phyloP scores from a whole-genome alignment of 1,140 invertebrate genomes.

The Pachypeltis micranthus region DNA sequence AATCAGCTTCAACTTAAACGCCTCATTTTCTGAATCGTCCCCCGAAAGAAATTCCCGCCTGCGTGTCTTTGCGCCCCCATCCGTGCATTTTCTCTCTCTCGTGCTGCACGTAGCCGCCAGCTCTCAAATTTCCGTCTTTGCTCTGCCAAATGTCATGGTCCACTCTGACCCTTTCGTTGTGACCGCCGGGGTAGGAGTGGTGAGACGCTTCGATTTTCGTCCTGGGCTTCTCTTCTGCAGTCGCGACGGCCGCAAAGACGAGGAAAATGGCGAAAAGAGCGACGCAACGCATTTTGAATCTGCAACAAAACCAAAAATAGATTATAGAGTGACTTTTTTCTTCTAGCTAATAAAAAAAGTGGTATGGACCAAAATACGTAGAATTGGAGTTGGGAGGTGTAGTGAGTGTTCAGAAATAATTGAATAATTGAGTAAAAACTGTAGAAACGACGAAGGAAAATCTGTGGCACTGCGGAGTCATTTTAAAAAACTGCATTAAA shows the following conservation, averaged over 20 bases:
- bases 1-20: too few relatives aligned
- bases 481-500: too few relatives aligned
- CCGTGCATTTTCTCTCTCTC: not conserved
- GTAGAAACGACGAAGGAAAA: too few relatives aligned
- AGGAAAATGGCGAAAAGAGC: not conserved
- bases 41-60: not conserved
- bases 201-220: not conserved
- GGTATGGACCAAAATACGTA: too few relatives aligned
- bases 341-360: too few relatives aligned
- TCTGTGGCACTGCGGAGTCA: too few relatives aligned
- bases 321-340: too few relatives aligned
- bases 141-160: not conserved
- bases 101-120: not conserved
- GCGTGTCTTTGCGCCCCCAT: not conserved
- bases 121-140: not conserved
- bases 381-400: too few relatives aligned
- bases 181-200: not conserved
- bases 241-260: not conserved
- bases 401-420: too few relatives aligned
- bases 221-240: not conserved
- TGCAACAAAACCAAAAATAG: too few relatives aligned
- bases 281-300: not conserved
- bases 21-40: not conserved
- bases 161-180: not conserved
- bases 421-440: too few relatives aligned